A percentile compares a stretch with the other conserved stretches of the same genome.
Evolutionary conservation across 2,797 vertebrate genomes (phyloP).

Genomic region (Schizothorax lantsangensis): DNA sequence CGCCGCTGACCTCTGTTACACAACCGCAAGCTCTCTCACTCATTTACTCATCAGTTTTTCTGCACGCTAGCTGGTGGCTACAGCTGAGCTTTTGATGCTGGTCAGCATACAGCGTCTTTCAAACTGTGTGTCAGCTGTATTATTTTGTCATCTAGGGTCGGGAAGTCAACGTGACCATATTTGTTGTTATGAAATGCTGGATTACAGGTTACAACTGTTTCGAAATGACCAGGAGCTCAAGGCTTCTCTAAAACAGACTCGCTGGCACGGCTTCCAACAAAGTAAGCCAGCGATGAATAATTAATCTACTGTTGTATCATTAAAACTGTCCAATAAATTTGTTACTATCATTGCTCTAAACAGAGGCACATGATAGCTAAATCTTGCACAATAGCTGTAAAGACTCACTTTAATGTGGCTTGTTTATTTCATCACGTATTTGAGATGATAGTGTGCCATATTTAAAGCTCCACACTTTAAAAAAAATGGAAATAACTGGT

Average conservation of each 20-base stretch:
- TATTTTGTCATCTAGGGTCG: conserved; percentile 7
- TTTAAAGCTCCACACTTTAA: background rate
- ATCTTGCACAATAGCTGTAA: conserved; percentile 7
- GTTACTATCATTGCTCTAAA: conserved; percentile 17
- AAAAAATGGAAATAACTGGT: background rate
- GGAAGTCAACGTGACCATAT: background rate
- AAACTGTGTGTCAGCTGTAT: conserved; percentile 20
- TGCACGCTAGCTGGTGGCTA: conserved; percentile 21
- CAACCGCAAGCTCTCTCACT: conserved; percentile 3
- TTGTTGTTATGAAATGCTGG: background rate
- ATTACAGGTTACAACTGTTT: conserved; percentile 19
- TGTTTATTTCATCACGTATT: background rate
- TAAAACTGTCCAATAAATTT: conserved; percentile 43
- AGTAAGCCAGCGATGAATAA: conserved; percentile 33
- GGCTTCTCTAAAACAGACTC: conserved; percentile 22
- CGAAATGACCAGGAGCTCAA: conserved; percentile 19
- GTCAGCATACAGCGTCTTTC: conserved; percentile 21
- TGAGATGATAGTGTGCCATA: background rate
- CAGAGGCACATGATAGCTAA: conserved; percentile 29
- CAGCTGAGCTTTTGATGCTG: conserved; percentile 36
- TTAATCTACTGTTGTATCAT: conserved; percentile 24
- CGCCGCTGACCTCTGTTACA: conserved; percentile 11
- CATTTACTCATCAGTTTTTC: conserved; percentile 24
- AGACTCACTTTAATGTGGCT: conserved; percentile 34
- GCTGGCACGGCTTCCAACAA: conserved; percentile 1